Percentiles rank a stretch among this genome's conserved stretches.
phyloP scores from a whole-genome alignment of 2,113 vertebrate species.

The Clarias batrachus region DNA sequence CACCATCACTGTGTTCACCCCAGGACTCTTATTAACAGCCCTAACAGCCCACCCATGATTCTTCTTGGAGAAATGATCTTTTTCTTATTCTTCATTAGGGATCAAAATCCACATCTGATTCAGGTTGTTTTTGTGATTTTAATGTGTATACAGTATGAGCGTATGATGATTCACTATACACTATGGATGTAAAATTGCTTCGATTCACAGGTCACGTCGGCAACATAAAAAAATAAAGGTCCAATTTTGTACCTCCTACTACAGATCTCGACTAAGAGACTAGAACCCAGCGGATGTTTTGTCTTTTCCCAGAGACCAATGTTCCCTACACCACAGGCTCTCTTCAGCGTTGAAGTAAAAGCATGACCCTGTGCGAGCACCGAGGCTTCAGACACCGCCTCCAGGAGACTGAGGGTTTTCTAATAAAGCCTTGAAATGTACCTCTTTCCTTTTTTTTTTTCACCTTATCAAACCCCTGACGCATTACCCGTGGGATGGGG shows the following conservation, averaged over 20 bases:
- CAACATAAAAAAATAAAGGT: background rate
- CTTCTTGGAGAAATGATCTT: background rate
- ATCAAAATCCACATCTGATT: background rate
- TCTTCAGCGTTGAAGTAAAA: background rate
- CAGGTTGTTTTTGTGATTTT: background rate
- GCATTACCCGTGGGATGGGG: constrained; percentile 14
- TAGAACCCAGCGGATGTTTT: background rate
- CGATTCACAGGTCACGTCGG: background rate
- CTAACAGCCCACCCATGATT: background rate
- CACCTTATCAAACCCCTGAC: constrained; percentile 39
- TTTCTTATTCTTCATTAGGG: background rate
- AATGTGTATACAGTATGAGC: background rate
- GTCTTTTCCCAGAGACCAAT: background rate
- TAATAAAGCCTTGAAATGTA: constrained; percentile 42
- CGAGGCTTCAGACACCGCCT: constrained; percentile 36
- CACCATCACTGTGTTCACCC: background rate
- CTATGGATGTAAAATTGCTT: background rate
- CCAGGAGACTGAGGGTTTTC: constrained; percentile 29
- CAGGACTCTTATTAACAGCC: background rate
- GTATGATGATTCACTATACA: background rate
- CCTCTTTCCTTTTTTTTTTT: constrained; percentile 7
- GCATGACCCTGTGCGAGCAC: constrained; percentile 24
- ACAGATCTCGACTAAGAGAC: background rate
- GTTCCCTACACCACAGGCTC: background rate
- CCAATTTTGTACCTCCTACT: background rate